phyloP scores from a whole-genome alignment of 2,797 vertebrate genomes.

The Notamacropus eugenii region DNA sequence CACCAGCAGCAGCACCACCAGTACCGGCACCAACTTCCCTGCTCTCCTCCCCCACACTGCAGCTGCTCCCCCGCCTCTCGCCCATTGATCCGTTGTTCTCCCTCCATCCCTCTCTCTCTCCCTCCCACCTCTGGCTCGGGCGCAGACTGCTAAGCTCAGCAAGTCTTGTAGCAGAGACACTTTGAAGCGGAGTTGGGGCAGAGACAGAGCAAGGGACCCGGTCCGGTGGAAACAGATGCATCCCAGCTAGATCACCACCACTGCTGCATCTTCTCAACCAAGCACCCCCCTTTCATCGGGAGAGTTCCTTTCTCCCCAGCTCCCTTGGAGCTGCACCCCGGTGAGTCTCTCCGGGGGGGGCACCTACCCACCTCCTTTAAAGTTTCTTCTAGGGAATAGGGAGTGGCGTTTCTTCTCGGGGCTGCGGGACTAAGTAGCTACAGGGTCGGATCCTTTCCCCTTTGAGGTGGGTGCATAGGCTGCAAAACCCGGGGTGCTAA shows the following conservation, averaged over 20 bases:
- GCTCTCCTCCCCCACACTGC: background rate
- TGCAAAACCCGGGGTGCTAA: background rate
- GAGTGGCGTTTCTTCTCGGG: background rate
- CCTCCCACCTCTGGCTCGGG: slow-evolving; percentile 51
- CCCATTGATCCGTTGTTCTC: slow-evolving; percentile 28
- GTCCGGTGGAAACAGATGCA: slow-evolving; percentile 20
- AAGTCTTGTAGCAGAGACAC: slow-evolving; percentile 75
- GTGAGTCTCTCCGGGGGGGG: slow-evolving; percentile 62
- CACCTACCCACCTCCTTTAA: slow-evolving; percentile 26
- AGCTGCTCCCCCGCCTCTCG: background rate
- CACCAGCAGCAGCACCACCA: background rate
- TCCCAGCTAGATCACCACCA: background rate
- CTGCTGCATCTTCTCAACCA: slow-evolving; percentile 16
- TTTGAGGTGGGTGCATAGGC: background rate
- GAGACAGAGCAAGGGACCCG: slow-evolving; percentile 56
- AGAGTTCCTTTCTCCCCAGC: background rate
- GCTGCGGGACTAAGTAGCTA: background rate
- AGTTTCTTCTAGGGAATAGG: slow-evolving; percentile 60
- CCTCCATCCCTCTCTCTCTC: slow-evolving; percentile 40
- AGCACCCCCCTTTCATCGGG: background rate
- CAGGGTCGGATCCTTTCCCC: background rate
- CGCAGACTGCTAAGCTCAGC: slow-evolving; percentile 75
- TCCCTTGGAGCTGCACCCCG: background rate
- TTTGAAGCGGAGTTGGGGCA: slow-evolving; percentile 68
- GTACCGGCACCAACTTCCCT: too few relatives aligned